Evolutionary conservation across 2,888 invertebrate species (phyloP), one percentile per base, ranked within the genome.

Genomic region (Willowsia nigromaculata): DNA sequence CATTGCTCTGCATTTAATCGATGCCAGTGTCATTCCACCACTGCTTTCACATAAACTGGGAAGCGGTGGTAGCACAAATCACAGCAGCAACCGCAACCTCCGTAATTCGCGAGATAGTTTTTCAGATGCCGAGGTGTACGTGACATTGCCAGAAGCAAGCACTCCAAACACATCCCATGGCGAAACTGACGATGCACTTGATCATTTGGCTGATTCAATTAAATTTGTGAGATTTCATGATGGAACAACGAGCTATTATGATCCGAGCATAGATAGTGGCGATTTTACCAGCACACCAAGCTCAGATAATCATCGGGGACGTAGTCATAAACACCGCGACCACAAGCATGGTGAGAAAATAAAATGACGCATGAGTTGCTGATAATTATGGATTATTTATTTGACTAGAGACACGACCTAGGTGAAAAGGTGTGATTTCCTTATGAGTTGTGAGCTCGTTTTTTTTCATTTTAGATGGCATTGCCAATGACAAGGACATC

Each of bases 21-120:
- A 81, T 85, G 89, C 80, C 18, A 80, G 78, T 74, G 84, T 56
- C n/a, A 85, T 89, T 80, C 84, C 84, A 78, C 43, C 62, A 56
- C 47, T 85, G 65, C 59, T 81, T 27, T 43, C 62, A 62, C 81
- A 43, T 13, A 59, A 81, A 37, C 5, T 40, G 78, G 30, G 9
- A 56, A 78, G 33, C 56, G 78, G 53, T 78, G 78, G 43, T 40
- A 13, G 43, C 62, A 81, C 25, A 62, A 62, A 62, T 81, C 13
- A n/a, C 62, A 43, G 27, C 40, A 25, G 33, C 56, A 56, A 1
- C 22, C 59, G 43, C 27, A 81, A 13, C 43, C 43, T 25, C 3
- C 80, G 18, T 15, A 37, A 30, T 15, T 6, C 76, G 40, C 0
- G 47, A 2, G 18, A 47, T 5, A 74, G 13, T 74, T 43, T 74